Percentiles rank a stretch among this genome's conserved stretches.
These are phyloP conservation scores for Agrenia bidenticulata DNA, from an alignment of 2,888 invertebrate species.

Conservation along the genomic window DNA sequence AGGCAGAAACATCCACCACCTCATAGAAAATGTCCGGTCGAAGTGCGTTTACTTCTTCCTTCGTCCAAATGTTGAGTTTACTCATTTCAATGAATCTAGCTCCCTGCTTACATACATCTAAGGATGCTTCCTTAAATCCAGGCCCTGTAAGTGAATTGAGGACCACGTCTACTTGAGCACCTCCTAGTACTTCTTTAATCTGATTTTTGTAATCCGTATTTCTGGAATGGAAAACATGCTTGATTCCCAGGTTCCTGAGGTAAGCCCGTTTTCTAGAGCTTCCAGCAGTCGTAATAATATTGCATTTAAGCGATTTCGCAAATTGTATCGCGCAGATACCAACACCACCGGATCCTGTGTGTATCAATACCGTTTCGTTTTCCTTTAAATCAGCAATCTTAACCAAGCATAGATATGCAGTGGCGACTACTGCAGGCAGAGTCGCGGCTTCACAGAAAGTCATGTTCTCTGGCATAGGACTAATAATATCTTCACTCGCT, in stretches of 20 bases:
- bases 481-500: not conserved
- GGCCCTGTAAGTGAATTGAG: constrained; percentile 33
- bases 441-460: constrained; percentile 25
- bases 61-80: constrained; percentile 30
- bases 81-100: constrained; percentile 35
- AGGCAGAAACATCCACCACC: constrained; percentile 25
- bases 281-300: constrained; percentile 35
- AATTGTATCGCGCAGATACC: not conserved
- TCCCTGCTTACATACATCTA: constrained; percentile 14
- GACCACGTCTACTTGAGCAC: constrained; percentile 27
- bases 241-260: constrained; percentile 27
- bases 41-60: constrained; percentile 23
- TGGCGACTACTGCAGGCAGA: constrained; percentile 23
- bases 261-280: constrained; percentile 27
- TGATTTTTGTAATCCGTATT: constrained; percentile 24
- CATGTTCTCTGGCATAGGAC: constrained; percentile 14
- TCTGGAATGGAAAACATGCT: constrained; percentile 37
- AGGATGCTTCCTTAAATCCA: constrained; percentile 32
- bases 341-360: constrained; percentile 9
- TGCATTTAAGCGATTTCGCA: not conserved
- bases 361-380: constrained; percentile 7
- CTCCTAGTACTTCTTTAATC: constrained; percentile 25
- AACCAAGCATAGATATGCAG: constrained; percentile 20
- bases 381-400: constrained; percentile 21
- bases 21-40: constrained; percentile 26